Conservation (phyloP, 2,888 invertebrate species). For the Neoaliturus tenellus region DNA sequence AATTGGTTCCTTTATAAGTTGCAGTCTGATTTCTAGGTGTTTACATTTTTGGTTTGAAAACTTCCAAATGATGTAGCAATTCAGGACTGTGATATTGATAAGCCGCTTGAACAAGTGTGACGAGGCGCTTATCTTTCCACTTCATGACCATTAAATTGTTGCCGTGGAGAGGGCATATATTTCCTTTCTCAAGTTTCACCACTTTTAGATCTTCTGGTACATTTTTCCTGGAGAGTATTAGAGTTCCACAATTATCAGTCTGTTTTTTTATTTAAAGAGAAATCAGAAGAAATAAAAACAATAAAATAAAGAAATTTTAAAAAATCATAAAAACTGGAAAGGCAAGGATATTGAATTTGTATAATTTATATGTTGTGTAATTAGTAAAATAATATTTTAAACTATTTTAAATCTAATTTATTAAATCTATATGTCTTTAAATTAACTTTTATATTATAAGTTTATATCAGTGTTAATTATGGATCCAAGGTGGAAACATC, state of each 20-base stretch:
- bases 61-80: slow-evolving; percentile 47
- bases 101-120: slow-evolving; percentile 26
- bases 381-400: too few relatives aligned
- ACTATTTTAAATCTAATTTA: too few relatives aligned
- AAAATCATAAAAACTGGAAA: too few relatives aligned
- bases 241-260: slow-evolving; percentile 33
- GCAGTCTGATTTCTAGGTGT: neutral
- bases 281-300: too few relatives aligned
- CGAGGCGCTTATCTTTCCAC: slow-evolving; percentile 31
- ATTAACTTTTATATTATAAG: too few relatives aligned
- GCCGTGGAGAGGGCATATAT: neutral
- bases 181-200: slow-evolving; percentile 70
- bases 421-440: too few relatives aligned
- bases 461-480: too few relatives aligned
- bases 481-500: too few relatives aligned
- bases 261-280: too few relatives aligned
- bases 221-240: slow-evolving; percentile 29
- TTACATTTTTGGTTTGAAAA: neutral
- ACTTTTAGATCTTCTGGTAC: neutral
- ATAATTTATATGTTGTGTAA: too few relatives aligned
- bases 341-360: too few relatives aligned
- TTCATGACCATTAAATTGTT: slow-evolving; percentile 2
- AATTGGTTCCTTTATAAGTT: neutral
- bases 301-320: too few relatives aligned
- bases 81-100: slow-evolving; percentile 40